phyloP scores from a whole-genome alignment of 2,797 vertebrate species.

The Sebastolobus alascanus region DNA sequence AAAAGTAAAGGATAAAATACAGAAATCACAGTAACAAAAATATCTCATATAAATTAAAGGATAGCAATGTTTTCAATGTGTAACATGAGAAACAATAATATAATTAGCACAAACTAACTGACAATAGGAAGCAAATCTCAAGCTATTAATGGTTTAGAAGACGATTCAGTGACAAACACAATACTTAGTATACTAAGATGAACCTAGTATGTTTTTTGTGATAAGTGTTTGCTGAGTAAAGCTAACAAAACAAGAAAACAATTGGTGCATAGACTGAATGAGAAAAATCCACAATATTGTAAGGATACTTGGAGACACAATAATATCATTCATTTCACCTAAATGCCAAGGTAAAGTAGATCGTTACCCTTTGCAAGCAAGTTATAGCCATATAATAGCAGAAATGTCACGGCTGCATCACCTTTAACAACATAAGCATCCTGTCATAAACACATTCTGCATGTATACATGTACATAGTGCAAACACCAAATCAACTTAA shows the following conservation, averaged over 20 bases:
- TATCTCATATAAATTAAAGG: not conserved
- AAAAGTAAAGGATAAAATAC: slow-evolving; percentile 11
- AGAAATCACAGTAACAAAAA: not conserved
- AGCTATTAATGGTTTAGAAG: not conserved
- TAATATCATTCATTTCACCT: no score
- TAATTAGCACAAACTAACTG: not conserved
- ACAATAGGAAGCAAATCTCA: not conserved
- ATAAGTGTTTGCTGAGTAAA: not conserved
- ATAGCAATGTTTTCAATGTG: not conserved
- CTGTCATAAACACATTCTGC: not conserved
- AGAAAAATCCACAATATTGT: not conserved
- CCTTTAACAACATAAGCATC: no score
- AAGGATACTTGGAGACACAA: not conserved
- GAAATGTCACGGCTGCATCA: no score
- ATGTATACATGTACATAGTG: not conserved
- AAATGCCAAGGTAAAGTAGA: no score
- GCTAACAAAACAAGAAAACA: not conserved
- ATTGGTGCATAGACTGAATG: not conserved
- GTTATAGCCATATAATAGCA: no score
- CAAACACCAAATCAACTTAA: not conserved
- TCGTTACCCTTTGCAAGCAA: no score
- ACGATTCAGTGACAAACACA: not conserved
- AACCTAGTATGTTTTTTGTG: not conserved
- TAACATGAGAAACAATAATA: not conserved
- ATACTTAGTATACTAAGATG: not conserved